Evolutionary conservation across 2,888 invertebrate genomes (phyloP).

Genomic region (Lepidochitona cinerea): DNA sequence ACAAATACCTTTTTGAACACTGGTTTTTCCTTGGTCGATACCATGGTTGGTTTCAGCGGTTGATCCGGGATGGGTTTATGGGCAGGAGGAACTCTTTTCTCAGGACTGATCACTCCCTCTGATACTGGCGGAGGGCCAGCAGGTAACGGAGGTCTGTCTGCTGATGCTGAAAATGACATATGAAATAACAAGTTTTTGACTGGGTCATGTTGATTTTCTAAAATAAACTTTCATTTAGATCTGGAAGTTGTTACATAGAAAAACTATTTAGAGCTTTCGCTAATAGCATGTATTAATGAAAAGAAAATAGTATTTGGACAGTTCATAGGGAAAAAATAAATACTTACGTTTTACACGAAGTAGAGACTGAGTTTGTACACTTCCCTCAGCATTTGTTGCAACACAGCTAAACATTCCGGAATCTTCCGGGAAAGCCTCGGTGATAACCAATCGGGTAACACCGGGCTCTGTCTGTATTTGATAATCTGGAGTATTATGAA

Average conservation of each 20-base stretch:
- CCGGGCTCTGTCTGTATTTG: slow-evolving; percentile 82
- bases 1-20: slow-evolving; percentile 9
- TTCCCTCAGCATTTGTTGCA: slow-evolving; percentile 85
- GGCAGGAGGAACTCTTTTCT: background rate
- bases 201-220: too few relatives aligned
- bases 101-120: background rate
- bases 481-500: slow-evolving; percentile 78
- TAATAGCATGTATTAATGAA: too few relatives aligned
- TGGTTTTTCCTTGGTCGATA: background rate
- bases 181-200: too few relatives aligned
- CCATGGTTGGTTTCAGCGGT: background rate
- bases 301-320: too few relatives aligned
- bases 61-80: background rate
- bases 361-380: slow-evolving; percentile 49
- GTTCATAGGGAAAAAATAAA: too few relatives aligned
- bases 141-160: background rate
- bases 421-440: slow-evolving; percentile 75
- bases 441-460: slow-evolving; percentile 83
- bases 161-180: background rate
- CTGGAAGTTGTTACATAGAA: too few relatives aligned
- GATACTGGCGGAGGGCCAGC: background rate
- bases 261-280: too few relatives aligned
- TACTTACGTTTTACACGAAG: slow-evolving; percentile 61
- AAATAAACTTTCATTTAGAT: too few relatives aligned
- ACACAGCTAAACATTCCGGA: slow-evolving; percentile 87